phyloP scores from a whole-genome alignment of 2,888 invertebrate species.

The Dryobotodes eremita region DNA sequence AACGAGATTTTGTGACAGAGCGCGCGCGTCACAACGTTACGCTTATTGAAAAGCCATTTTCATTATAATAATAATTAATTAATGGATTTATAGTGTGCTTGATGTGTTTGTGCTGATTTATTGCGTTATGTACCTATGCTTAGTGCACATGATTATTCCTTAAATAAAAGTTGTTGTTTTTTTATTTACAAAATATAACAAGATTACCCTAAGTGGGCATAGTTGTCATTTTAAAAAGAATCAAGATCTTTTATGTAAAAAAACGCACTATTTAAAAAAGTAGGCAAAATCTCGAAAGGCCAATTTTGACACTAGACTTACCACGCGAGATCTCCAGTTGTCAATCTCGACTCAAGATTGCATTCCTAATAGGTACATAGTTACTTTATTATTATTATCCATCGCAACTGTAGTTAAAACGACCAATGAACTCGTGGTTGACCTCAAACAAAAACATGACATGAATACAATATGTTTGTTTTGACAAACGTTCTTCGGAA shows the following conservation, averaged over 20 bases:
- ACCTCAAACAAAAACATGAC: conserved; percentile 32
- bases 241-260: not conserved
- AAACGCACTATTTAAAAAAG: not conserved
- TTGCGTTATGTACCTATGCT: no score
- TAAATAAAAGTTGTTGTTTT: no score
- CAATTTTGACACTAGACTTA: not conserved
- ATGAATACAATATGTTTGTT: conserved; percentile 32
- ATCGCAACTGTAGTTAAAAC: not conserved
- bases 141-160: no score
- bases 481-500: conserved; percentile 41
- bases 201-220: not conserved
- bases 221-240: not conserved
- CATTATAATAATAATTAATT: not conserved
- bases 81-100: not conserved
- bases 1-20: not conserved
- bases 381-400: not conserved
- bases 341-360: no score
- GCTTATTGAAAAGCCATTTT: not conserved
- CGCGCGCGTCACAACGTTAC: not conserved
- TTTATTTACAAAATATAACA: not conserved
- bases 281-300: not conserved
- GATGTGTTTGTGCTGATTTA: no score
- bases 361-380: not conserved
- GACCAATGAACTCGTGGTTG: conserved; percentile 38
- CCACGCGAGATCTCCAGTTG: not conserved